Evolutionary conservation across 1,140 invertebrate genomes (phyloP), one percentile per base, ranked within the genome.

Genomic region (Anastatus disparis): DNA sequence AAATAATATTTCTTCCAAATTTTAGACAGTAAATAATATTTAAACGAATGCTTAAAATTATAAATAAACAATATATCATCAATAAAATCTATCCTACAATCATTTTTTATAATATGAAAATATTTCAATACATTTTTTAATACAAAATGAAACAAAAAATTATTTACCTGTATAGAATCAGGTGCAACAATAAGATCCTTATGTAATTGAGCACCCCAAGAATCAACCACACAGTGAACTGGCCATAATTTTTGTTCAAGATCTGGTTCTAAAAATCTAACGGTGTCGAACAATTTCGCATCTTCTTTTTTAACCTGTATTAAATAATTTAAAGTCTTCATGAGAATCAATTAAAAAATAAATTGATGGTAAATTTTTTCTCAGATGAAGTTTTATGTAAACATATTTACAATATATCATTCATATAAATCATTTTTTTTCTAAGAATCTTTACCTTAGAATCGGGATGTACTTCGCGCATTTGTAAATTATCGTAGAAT

Each of bases 161-260:
- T 52, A 42, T 20, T 35, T 77, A 83, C 82, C 75, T 79, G 74
- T 56, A 71, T 59, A 1, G 81, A 79, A 73, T 74, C 46, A 74
- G 74, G 76, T 66, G 75, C 75, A 79, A 91, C 89, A 79, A 88
- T 89, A 7, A 93, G 84, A 79, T 94, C 89, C 76, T 90, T 87
- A 77, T 94, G 90, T 6, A 95, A 83, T 74, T 94, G 87, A 6
- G 93, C 88, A 8, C 94, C 94, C 90, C 90, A 91, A 0, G 89
- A 89, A 40, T 90, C 86, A 76, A 92, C 90, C 1, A 95, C 90
- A 79, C 94, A 95, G 81, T 95, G 94, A 6, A 82, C 81, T 4
- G 94, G 94, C 92, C 93, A 95, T 13, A 95, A 82, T 76, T 85
- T 88, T 81, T 93, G 91, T 48, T 86, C 85, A 71, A 87, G 82